Percentiles rank a stretch among this genome's conserved stretches.
Evolutionary conservation across 2,113 vertebrate species (phyloP).

Genomic region (Chaenocephalus aceratus): DNA sequence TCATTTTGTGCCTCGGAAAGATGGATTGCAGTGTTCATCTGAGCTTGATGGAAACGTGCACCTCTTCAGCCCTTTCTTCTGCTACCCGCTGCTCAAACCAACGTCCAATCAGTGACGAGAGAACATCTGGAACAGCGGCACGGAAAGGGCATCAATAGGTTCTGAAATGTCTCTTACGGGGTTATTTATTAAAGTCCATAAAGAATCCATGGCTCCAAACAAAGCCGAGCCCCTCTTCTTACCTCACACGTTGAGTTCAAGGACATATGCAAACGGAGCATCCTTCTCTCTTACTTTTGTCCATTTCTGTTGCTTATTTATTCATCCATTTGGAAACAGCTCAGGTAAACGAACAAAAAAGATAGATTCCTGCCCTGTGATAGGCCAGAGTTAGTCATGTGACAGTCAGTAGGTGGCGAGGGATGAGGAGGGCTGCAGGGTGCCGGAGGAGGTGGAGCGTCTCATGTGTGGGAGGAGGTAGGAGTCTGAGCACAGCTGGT

Average conservation of each 20-base stretch:
- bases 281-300: neutral
- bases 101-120: neutral
- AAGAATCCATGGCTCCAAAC: neutral
- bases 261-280: neutral
- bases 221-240: neutral
- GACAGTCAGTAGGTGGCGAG: constrained; percentile 91
- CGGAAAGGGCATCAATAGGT: constrained; percentile 22
- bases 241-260: constrained; percentile 39
- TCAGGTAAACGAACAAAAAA: constrained; percentile 20
- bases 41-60: neutral
- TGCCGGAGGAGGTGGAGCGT: constrained; percentile 97
- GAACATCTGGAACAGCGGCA: constrained; percentile 13
- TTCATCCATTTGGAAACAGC: constrained; percentile 39
- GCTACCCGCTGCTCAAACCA: neutral
- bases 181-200: constrained; percentile 19
- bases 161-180: constrained; percentile 43
- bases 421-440: constrained; percentile 92
- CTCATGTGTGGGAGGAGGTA: constrained; percentile 99
- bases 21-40: neutral
- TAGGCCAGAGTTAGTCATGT: constrained; percentile 43
- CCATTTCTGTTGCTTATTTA: constrained; percentile 29
- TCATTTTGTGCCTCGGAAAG: constrained; percentile 21
- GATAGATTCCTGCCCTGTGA: constrained; percentile 21
- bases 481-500: constrained; percentile 96
- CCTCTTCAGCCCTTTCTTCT: neutral